Conservation (phyloP, 2,113 vertebrate species). For the Saiga tatarica region DNA sequence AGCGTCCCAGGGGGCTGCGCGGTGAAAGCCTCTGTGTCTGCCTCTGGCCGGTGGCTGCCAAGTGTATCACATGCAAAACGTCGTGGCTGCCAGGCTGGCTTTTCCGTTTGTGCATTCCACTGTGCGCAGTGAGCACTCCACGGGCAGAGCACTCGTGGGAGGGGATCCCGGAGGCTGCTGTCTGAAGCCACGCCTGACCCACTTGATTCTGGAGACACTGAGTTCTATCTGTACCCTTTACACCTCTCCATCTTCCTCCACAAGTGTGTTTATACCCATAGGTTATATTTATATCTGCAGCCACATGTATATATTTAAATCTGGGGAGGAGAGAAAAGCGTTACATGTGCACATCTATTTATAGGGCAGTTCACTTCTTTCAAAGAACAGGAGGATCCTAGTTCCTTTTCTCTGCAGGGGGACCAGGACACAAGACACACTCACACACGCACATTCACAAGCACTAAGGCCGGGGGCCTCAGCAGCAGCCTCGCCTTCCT, state of each 20-base stretch:
- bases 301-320: constrained; percentile 69
- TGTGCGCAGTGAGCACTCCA: not conserved
- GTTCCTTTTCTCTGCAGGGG: not conserved
- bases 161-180: not conserved
- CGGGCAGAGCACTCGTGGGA: not conserved
- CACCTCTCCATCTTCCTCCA: constrained; percentile 59
- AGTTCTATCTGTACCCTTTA: constrained; percentile 30
- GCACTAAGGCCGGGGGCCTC: no score
- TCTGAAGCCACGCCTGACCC: not conserved
- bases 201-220: constrained; percentile 39
- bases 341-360: constrained; percentile 51
- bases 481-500: not conserved
- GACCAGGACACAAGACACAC: not conserved
- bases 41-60: not conserved
- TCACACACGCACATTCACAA: not conserved
- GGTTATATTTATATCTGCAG: constrained; percentile 70
- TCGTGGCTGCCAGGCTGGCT: not conserved
- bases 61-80: not conserved
- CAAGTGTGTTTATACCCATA: constrained; percentile 68
- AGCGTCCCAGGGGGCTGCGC: not conserved
- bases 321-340: constrained; percentile 54
- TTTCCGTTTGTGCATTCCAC: not conserved
- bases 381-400: constrained; percentile 66
- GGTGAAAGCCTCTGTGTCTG: not conserved
- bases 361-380: constrained; percentile 68